Conservation (phyloP, 2,888 invertebrate species). For the Pinctada fucata region DNA sequence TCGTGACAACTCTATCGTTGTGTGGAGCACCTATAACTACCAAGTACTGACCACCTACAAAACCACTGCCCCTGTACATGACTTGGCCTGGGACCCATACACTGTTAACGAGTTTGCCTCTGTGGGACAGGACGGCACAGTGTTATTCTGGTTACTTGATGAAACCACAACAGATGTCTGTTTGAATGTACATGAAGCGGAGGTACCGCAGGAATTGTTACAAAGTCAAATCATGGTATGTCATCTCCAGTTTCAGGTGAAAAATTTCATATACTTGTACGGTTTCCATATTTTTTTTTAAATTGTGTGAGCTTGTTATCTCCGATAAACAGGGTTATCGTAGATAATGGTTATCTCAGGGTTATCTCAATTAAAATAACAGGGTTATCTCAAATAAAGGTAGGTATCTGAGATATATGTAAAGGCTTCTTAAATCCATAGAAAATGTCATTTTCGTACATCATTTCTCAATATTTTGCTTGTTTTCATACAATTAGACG, state of each 20-base stretch:
- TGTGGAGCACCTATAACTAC: constrained; percentile 71
- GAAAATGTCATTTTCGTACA: no score
- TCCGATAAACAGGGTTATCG: no score
- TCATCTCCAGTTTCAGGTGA: background rate
- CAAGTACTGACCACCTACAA: constrained; percentile 65
- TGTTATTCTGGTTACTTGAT: constrained; percentile 75
- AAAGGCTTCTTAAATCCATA: no score
- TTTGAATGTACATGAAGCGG: constrained; percentile 73
- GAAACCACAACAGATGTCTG: constrained; percentile 62
- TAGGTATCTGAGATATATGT: no score
- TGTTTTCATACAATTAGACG: no score
- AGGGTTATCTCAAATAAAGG: no score
- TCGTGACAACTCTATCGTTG: constrained; percentile 68
- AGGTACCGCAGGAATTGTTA: constrained; percentile 71
- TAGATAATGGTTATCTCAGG: no score
- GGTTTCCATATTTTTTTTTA: no score
- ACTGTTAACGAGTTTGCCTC: constrained; percentile 74
- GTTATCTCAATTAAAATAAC: no score
- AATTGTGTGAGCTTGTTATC: no score
- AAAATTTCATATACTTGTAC: no score
- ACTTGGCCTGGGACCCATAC: constrained; percentile 73
- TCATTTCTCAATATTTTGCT: no score
- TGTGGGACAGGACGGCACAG: constrained; percentile 68
- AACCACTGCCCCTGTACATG: constrained; percentile 69
- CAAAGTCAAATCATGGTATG: constrained; percentile 54